Evolutionary conservation across 2,888 invertebrate genomes (phyloP), one percentile per base, ranked within the genome.

Genomic region (Chrysina gloriosa): DNA sequence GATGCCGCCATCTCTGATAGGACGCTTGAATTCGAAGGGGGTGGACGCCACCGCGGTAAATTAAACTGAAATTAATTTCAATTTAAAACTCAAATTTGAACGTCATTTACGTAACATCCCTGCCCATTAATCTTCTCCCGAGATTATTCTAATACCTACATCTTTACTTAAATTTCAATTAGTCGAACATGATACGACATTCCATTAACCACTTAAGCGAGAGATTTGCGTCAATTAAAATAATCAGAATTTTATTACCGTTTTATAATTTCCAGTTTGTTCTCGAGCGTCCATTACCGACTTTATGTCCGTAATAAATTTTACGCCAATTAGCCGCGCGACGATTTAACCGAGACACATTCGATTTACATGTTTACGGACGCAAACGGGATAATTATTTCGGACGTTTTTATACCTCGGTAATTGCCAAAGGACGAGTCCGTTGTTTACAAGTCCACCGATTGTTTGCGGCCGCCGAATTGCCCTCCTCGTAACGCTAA

Each of bases 401-500:
- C 64, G 58, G 71, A 73, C 69, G 69, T 73, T 70, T 71, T 73
- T 71, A 70, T 71, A 52, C 19, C 16, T n/a, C 16, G 16, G 9
- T 7, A 21, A 31, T 45, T 45, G 45, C 16, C 45, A 19, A 45
- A 45, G 45, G 45, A 45, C 45, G 45, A 19, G 45, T 7, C 45
- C 63, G 58, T 67, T 68, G 70, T 71, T 70, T 69, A 63, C 66
- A 69, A 67, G 50, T 65, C 67, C 66, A 58, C 65, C 71, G 68
- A 73, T 73, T 71, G 71, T 67, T 71, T 71, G 70, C 69, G 71
- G 69, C 73, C 69, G 67, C 16, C 52, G 52, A 71, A 68, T 70
- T 68, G 63, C 61, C 36, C 54, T n/a, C n/a, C n/a, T 56, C 52
- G 45, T 54, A 69, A 69, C 65, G 63, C 54, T 68, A 70, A 70